phyloP scores from a whole-genome alignment of 2,797 vertebrate species.

The Dendrocincla fuliginosa region DNA sequence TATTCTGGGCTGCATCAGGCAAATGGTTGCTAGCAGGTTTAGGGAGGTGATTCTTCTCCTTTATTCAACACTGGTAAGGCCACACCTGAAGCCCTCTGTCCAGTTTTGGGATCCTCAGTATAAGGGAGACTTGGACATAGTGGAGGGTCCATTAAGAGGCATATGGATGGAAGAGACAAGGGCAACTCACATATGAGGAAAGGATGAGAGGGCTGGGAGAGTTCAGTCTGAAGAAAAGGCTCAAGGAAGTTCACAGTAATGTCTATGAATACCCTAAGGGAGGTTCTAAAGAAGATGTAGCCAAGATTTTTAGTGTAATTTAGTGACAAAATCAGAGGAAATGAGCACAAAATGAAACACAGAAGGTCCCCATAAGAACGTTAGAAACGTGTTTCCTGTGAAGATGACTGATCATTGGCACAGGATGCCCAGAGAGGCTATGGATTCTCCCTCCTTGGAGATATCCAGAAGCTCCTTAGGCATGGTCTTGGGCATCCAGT shows the following conservation, averaged over 20 bases:
- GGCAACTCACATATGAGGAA: background rate
- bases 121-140: background rate
- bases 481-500: background rate
- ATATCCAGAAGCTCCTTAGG: background rate
- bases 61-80: background rate
- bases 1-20: background rate
- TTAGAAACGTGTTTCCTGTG: background rate
- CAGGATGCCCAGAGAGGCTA: background rate
- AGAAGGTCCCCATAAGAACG: accelerated
- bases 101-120: background rate
- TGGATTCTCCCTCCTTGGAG: background rate
- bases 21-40: background rate
- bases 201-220: background rate
- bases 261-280: background rate
- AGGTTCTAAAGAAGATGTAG: background rate
- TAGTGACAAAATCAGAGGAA: background rate
- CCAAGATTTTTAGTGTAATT: background rate
- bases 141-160: background rate
- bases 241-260: background rate
- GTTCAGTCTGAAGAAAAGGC: background rate
- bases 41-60: background rate
- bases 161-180: background rate
- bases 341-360: background rate
- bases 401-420: background rate
- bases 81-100: accelerated